Evolutionary conservation across 53 echinoderm and acorn worm genomes (phyloP), one percentile per base, ranked within the genome.

Genomic region (Zoroaster sp.): DNA sequence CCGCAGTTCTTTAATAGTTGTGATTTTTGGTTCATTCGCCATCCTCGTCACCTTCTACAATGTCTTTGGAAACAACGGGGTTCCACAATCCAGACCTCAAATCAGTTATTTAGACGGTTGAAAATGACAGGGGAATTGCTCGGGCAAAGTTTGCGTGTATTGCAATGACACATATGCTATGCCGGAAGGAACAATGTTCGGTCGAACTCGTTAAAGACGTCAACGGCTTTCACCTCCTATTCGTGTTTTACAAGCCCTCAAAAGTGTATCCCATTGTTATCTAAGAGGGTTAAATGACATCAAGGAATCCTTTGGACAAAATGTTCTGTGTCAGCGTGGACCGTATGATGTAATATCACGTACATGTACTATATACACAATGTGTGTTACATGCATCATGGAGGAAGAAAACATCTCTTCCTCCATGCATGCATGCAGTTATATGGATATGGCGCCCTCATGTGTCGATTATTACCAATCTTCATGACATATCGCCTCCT

Each of bases 1-100:
- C 79, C 98, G 94, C 42, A 98, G 78, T 70, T 98, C 95, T 87
- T 98, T 98, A 78, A 96, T 93, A 75, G 75, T 86, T 20, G 93
- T 90, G 72, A 82, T 88, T 80, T 92, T 92, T 1, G 83, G 51
- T 49, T 90, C 90, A 39, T 83, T 90, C 35, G 83, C 74, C 83
- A 83, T 83, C 83, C 83, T 71, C 51, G 69, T 32, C 69, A 83
- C 10, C 83, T 71, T 83, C 83, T 35, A 69, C 31, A 47, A n/a
- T 11, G 71, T 70, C 70, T 83, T 70, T 39, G 38, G 71, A 71
- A 83, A 33, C 45, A 71, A 33, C 15, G 21, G 28, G 43, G 49
- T 2, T 71, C 36, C n/a, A 35, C 46, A 83, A 49, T 69, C 33
- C 38, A 47, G 49, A 49, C 35, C 83, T 25, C 52, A 71, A 40